Evolutionary conservation across 2,888 invertebrate species (phyloP).

Genomic region (Thymelicus acteon): DNA sequence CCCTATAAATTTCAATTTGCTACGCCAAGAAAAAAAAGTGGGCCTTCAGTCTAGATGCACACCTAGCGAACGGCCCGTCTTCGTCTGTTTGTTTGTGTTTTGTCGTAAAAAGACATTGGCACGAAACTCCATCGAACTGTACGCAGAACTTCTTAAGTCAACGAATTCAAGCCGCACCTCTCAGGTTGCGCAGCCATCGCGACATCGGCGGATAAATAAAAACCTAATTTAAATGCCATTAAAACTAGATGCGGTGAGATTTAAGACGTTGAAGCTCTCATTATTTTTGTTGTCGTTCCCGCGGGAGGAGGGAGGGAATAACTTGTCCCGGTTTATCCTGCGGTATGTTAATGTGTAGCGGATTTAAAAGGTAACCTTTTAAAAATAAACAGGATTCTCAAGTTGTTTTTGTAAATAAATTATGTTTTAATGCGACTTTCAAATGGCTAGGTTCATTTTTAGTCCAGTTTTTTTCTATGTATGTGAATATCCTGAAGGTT

Average conservation of each 20-base stretch:
- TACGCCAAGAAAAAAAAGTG: no score
- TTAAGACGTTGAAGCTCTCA: constrained; percentile 60
- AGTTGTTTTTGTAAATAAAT: constrained; percentile 6
- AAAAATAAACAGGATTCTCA: constrained; percentile 2
- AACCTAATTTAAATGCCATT: constrained; percentile 83
- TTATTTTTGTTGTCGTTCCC: constrained; percentile 56
- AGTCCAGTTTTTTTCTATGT: no score
- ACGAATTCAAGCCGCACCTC: neutral
- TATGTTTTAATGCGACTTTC: neutral
- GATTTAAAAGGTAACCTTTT: constrained; percentile 11
- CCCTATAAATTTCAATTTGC: no score
- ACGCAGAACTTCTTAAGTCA: neutral
- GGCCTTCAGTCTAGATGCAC: no score
- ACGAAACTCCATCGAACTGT: no score
- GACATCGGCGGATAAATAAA: constrained; percentile 68
- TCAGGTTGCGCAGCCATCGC: constrained; percentile 26
- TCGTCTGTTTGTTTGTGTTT: no score
- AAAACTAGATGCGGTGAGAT: constrained; percentile 75
- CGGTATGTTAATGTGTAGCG: constrained; percentile 42
- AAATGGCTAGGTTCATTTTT: no score
- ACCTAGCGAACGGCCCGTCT: no score
- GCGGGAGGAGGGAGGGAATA: constrained; percentile 38
- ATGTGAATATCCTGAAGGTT: no score
- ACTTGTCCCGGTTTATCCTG: constrained; percentile 22
- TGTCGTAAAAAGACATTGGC: no score